These are phyloP conservation scores for Cettia cetti DNA, from an alignment of 2,113 vertebrate genomes.

Conservation along the genomic window DNA sequence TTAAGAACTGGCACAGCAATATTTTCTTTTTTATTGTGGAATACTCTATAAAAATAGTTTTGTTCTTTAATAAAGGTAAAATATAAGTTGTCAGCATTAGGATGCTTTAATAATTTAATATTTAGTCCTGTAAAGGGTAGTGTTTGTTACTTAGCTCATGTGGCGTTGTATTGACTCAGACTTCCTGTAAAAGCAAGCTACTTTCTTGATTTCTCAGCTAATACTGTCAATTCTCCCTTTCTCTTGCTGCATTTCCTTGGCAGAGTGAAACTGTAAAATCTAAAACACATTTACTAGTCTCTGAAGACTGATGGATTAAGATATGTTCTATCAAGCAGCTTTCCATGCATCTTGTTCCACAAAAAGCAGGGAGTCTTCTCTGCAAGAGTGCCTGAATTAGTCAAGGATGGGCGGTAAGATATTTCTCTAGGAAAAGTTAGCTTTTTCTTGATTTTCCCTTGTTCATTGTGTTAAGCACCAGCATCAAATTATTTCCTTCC, in stretches of 20 bases:
- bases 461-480: background rate
- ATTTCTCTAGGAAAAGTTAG: background rate
- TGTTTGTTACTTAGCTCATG: background rate
- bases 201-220: background rate
- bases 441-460: background rate
- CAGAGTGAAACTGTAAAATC: background rate
- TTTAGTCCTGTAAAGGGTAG: background rate
- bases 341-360: rapidly evolving
- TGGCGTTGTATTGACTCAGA: background rate
- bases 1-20: background rate
- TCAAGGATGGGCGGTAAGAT: background rate
- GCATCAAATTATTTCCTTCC: background rate
- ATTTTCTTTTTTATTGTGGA: background rate
- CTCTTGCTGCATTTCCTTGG: background rate
- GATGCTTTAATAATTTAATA: background rate
- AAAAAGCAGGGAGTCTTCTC: background rate
- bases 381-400: background rate
- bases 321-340: background rate
- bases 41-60: background rate
- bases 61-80: background rate
- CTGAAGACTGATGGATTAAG: background rate
- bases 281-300: background rate
- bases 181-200: background rate
- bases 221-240: background rate
- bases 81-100: background rate